These are phyloP conservation scores for Mesocricetus auratus DNA, from an alignment of 2,113 vertebrate genomes.

Conservation along the genomic window DNA sequence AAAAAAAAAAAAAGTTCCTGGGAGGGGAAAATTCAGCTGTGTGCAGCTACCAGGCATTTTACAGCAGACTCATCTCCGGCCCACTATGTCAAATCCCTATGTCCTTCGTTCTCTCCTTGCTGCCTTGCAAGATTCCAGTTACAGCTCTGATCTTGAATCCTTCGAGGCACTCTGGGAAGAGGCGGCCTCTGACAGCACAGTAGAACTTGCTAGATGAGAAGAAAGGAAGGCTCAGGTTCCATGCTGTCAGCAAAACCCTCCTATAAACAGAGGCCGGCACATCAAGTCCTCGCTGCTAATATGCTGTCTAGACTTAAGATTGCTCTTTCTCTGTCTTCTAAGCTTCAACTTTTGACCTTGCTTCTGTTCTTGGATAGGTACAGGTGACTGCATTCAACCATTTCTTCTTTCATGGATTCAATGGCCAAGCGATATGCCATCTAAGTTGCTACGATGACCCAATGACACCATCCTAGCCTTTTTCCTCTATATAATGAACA, in stretches of 20 bases:
- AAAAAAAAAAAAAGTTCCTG: slow-evolving; percentile 37
- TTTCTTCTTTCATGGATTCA: slow-evolving; percentile 72
- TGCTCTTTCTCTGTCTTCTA: slow-evolving; percentile 77
- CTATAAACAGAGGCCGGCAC: slow-evolving; percentile 79
- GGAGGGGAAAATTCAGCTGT: not conserved
- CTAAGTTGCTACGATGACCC: slow-evolving; percentile 25
- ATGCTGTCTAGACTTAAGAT: slow-evolving; percentile 86
- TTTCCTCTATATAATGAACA: slow-evolving; percentile 27
- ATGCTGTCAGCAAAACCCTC: slow-evolving; percentile 79
- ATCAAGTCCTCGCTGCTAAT: slow-evolving; percentile 81
- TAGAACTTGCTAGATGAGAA: slow-evolving; percentile 58
- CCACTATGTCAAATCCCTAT: not conserved
- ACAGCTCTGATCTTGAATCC: not conserved
- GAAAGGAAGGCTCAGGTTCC: slow-evolving; percentile 77
- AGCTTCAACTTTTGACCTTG: slow-evolving; percentile 85
- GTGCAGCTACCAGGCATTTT: slow-evolving; percentile 39
- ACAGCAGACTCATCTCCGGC: not conserved
- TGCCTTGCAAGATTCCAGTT: not conserved
- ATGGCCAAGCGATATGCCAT: slow-evolving; percentile 74
- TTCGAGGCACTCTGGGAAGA: not conserved
- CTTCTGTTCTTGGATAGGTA: slow-evolving; percentile 78
- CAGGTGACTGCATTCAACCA: slow-evolving; percentile 38
- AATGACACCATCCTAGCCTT: slow-evolving; percentile 21
- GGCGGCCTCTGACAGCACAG: slow-evolving; percentile 59
- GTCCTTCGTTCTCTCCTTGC: not conserved